phyloP scores from a whole-genome alignment of 2,797 vertebrate species.

The Eulemur coronatus region DNA sequence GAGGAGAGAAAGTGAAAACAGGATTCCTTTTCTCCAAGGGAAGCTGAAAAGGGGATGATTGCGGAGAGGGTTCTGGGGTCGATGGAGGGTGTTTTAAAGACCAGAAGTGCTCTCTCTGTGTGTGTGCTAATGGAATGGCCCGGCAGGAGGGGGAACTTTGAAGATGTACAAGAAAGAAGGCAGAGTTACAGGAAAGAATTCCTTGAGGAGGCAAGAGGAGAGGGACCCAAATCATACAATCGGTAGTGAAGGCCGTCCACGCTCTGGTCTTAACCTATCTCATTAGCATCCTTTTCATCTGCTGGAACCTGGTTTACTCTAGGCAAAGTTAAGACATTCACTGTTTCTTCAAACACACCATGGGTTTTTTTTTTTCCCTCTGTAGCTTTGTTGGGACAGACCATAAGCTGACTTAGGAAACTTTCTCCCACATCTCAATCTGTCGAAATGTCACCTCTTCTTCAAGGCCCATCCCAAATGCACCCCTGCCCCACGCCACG shows the following conservation, averaged over 20 bases:
- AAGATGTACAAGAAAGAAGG: background rate
- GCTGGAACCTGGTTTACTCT: background rate
- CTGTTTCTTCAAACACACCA: background rate
- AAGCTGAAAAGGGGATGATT: background rate
- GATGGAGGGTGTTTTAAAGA: background rate
- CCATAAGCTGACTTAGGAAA: background rate
- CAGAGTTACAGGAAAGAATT: background rate
- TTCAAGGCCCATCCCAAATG: background rate
- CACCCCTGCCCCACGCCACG: too few species aligned
- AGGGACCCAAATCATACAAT: background rate
- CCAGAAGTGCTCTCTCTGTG: too few species aligned
- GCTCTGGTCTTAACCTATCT: background rate
- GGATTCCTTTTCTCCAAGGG: background rate
- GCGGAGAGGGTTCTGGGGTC: background rate
- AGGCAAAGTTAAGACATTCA: background rate
- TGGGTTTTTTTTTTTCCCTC: fast-evolving
- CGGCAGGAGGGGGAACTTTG: background rate
- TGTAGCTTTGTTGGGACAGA: background rate
- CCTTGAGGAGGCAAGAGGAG: background rate
- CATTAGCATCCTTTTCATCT: background rate
- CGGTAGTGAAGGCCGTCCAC: background rate
- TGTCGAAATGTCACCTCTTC: background rate
- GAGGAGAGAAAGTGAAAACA: background rate
- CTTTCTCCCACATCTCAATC: background rate
- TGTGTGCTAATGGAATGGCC: background rate